Conservation (phyloP, 2,113 vertebrate species). For the Symphodus melops region DNA sequence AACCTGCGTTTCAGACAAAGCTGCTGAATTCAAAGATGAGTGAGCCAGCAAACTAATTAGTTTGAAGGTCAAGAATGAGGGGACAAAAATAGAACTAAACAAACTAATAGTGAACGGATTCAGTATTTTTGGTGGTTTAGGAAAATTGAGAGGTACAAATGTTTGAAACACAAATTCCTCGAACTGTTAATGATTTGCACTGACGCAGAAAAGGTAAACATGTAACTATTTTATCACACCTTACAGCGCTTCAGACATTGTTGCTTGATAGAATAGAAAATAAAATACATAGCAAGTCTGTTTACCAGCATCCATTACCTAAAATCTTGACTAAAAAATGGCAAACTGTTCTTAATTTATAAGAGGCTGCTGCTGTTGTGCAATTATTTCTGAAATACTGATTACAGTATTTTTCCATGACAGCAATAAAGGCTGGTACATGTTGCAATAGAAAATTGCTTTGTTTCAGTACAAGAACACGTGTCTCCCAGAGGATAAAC, state of each 20-base stretch:
- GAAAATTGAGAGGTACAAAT: background rate
- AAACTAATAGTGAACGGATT: background rate
- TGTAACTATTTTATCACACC: background rate
- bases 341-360: too few relatives aligned
- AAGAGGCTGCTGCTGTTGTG: background rate
- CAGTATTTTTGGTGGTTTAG: background rate
- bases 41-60: slow-evolving; percentile 7
- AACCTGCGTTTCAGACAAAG: slow-evolving; percentile 10
- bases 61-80: slow-evolving; percentile 39
- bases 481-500: background rate
- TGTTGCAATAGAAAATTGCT: background rate
- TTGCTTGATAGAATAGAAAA: too few relatives aligned
- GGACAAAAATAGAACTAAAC: slow-evolving; percentile 16
- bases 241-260: background rate
- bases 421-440: background rate
- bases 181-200: background rate
- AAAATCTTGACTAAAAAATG: too few relatives aligned
- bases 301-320: too few relatives aligned
- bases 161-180: background rate
- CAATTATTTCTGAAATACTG: background rate
- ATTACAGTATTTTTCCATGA: background rate
- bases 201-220: background rate
- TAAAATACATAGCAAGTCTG: too few relatives aligned
- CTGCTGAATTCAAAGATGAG: background rate
- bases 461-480: background rate